A percentile compares a stretch with the other conserved stretches of the same genome.
Evolutionary conservation across 2,888 invertebrate genomes (phyloP).

Genomic region (Oscheius sp.): DNA sequence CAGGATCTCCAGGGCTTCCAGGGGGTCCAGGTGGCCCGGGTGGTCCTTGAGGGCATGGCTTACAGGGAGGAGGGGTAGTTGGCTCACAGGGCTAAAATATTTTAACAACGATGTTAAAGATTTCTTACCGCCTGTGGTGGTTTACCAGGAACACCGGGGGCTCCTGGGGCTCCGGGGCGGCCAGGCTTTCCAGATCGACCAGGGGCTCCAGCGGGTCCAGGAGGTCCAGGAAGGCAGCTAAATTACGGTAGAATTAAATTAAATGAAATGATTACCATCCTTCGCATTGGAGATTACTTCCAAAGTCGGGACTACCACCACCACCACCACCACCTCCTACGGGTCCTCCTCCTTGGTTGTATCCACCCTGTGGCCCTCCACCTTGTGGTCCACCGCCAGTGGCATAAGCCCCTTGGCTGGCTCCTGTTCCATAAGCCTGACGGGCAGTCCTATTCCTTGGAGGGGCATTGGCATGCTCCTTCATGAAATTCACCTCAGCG

Average conservation of each 20-base stretch:
- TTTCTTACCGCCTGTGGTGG: constrained; percentile 50
- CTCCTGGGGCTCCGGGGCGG: constrained; percentile 61
- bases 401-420: not conserved
- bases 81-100: not conserved
- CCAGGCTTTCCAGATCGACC: constrained; percentile 69
- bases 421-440: constrained; percentile 42
- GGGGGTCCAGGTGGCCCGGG: constrained; percentile 63
- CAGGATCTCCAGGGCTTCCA: constrained; percentile 65
- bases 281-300: constrained; percentile 57
- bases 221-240: constrained; percentile 64
- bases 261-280: constrained; percentile 36
- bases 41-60: constrained; percentile 66
- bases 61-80: constrained; percentile 66
- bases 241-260: too few relatives aligned
- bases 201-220: constrained; percentile 69
- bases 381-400: constrained; percentile 20
- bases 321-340: constrained; percentile 31
- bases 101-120: not conserved
- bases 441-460: constrained; percentile 66
- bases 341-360: not conserved
- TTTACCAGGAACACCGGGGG: constrained; percentile 64
- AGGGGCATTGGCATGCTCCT: constrained; percentile 52
- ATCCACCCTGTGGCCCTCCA: constrained; percentile 56
- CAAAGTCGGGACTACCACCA: constrained; percentile 37
- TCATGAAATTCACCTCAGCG: constrained; percentile 68